These are phyloP conservation scores for Conomelus anceps DNA, from an alignment of 2,888 invertebrate genomes.

Conservation along the genomic window DNA sequence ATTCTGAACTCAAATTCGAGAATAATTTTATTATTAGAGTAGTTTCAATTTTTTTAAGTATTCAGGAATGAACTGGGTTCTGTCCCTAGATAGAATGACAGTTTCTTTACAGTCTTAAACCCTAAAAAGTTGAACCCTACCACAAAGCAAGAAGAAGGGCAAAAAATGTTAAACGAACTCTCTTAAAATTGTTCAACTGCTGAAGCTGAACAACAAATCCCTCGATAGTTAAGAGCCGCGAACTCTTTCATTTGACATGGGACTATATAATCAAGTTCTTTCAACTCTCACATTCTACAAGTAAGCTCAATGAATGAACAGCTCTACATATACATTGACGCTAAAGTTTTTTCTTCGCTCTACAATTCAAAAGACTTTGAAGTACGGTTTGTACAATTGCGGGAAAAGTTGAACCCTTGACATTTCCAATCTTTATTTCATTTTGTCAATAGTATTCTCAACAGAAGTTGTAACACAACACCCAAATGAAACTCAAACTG, in stretches of 20 bases:
- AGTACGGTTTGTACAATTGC: not conserved
- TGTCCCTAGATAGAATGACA: too few species aligned
- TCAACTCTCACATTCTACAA: not conserved
- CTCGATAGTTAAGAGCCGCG: not conserved
- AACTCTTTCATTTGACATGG: not conserved
- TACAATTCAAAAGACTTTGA: not conserved
- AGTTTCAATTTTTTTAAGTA: too few species aligned
- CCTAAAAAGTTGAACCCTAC: not conserved
- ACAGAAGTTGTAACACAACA: not conserved
- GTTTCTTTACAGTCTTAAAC: not conserved
- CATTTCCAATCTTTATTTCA: not conserved
- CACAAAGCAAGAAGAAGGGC: not conserved
- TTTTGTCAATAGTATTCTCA: not conserved
- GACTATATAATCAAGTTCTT: not conserved
- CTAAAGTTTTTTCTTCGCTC: not conserved
- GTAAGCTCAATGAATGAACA: not conserved
- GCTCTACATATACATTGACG: not conserved
- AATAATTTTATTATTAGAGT: too few species aligned
- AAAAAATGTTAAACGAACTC: not conserved
- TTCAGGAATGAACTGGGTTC: too few species aligned
- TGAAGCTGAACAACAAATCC: not conserved
- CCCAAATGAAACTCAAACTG: too few species aligned
- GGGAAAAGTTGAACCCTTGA: not conserved
- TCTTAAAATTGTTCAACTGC: not conserved
- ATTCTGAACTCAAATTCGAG: too few species aligned